phyloP scores from a whole-genome alignment of 35 echinoderm and acorn worm species.

The Apostichopus parvimensis region DNA sequence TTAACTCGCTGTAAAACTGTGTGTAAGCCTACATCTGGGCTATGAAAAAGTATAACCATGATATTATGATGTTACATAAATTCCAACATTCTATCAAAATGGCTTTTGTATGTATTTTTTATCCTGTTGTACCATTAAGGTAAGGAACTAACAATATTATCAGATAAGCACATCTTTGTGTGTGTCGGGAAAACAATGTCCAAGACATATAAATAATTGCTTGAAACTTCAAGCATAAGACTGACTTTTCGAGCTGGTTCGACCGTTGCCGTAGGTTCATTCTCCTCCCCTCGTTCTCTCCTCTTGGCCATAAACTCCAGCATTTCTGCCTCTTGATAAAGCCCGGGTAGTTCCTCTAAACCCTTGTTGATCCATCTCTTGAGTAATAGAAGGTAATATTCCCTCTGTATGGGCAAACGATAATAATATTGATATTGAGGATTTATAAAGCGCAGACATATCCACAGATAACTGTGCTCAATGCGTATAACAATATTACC shows the following conservation, averaged over 20 bases:
- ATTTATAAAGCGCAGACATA: no score
- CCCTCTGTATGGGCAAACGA: constrained; percentile 61
- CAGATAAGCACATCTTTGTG: no score
- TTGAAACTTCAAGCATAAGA: neutral
- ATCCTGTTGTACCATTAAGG: no score
- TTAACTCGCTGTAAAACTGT: neutral
- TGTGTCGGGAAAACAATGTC: no score
- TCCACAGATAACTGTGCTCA: no score
- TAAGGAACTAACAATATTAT: no score
- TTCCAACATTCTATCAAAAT: no score
- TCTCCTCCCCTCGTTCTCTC: constrained; percentile 24
- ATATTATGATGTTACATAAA: no score
- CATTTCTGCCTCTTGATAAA: constrained; percentile 90
- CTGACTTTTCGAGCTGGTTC: constrained; percentile 34
- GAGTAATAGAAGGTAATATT: constrained; percentile 77
- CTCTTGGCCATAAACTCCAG: constrained; percentile 83
- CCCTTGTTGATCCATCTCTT: constrained; percentile 75
- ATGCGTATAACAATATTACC: no score
- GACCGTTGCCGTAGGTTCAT: neutral
- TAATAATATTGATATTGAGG: neutral
- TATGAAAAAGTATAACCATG: neutral
- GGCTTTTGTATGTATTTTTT: no score
- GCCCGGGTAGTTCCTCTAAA: constrained; percentile 66
- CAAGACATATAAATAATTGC: no score
- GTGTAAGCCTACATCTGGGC: neutral